Evolutionary conservation across 2,113 vertebrate species (phyloP).

Genomic region (Syrmaticus mikado): DNA sequence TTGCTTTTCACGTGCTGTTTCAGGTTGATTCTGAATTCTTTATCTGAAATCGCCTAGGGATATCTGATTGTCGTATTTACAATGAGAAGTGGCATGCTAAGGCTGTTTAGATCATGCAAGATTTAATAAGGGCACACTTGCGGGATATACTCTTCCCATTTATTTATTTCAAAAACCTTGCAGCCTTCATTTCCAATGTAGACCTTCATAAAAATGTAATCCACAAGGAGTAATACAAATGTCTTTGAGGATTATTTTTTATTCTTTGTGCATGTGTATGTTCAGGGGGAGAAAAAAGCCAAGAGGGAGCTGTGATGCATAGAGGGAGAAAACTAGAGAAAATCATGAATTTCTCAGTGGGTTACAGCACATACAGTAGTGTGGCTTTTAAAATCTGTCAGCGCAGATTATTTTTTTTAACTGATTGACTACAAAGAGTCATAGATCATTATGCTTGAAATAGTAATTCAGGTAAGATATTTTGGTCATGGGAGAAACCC

Average conservation of each 20-base stretch:
- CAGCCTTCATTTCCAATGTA: background rate
- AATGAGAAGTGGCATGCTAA: background rate
- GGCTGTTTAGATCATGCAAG: conserved; percentile 24
- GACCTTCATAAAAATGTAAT: background rate
- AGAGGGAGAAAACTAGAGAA: background rate
- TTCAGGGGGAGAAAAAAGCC: background rate
- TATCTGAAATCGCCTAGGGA: background rate
- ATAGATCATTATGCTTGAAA: background rate
- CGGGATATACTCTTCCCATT: background rate
- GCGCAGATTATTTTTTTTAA: background rate
- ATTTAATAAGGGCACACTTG: conserved; percentile 28
- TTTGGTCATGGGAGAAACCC: background rate
- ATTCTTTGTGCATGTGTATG: background rate
- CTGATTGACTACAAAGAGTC: background rate
- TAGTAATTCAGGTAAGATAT: background rate
- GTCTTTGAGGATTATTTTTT: background rate
- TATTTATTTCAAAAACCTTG: conserved; percentile 7
- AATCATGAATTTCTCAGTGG: background rate
- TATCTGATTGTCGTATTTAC: conserved; percentile 15
- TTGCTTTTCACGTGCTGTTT: background rate
- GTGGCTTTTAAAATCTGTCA: background rate
- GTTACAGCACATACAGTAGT: background rate
- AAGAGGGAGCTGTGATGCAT: background rate
- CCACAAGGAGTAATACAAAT: background rate
- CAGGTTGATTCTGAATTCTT: background rate